These are phyloP conservation scores for Xyliphius kryptos DNA, from an alignment of 2,113 vertebrate species.

Conservation along the genomic window DNA sequence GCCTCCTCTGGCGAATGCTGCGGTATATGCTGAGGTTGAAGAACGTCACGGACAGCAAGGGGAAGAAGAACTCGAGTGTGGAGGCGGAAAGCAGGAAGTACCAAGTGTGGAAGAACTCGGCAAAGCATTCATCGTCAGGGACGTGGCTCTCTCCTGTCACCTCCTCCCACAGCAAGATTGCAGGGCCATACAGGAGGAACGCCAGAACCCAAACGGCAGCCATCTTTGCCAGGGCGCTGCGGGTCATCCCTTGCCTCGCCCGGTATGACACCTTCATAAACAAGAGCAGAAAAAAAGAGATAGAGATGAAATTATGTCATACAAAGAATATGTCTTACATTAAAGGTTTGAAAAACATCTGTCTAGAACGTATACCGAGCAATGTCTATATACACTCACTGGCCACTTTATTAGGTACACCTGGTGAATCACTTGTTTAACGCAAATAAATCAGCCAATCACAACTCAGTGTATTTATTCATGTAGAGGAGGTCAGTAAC, in stretches of 20 bases:
- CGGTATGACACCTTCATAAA: slow-evolving; percentile 61
- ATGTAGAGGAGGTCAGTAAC: too few species aligned
- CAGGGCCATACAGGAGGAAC: slow-evolving; percentile 80
- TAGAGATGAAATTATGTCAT: too few species aligned
- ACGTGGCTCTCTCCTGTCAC: slow-evolving; percentile 55
- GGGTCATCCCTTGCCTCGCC: slow-evolving; percentile 61
- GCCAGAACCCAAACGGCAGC: slow-evolving; percentile 74
- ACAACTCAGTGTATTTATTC: too few species aligned
- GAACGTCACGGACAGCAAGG: slow-evolving; percentile 71
- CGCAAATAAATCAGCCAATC: too few species aligned
- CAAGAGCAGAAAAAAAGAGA: too few species aligned
- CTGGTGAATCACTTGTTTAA: too few species aligned
- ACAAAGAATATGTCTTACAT: too few species aligned
- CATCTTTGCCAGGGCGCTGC: slow-evolving; percentile 68
- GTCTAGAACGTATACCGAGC: too few species aligned
- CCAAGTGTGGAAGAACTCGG: slow-evolving; percentile 74
- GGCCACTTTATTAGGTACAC: too few species aligned
- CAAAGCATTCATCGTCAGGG: slow-evolving; percentile 63
- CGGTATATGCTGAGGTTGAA: slow-evolving; percentile 81
- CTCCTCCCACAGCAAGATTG: slow-evolving; percentile 72
- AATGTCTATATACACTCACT: too few species aligned
- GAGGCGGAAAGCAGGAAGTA: slow-evolving; percentile 72
- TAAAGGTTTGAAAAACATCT: too few species aligned
- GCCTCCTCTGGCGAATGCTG: slow-evolving; percentile 66
- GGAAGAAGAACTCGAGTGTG: slow-evolving; percentile 68